Percentiles rank a stretch among this genome's conserved stretches.
Evolutionary conservation across 2,888 invertebrate genomes (phyloP).

Genomic region (Gibbula magus): DNA sequence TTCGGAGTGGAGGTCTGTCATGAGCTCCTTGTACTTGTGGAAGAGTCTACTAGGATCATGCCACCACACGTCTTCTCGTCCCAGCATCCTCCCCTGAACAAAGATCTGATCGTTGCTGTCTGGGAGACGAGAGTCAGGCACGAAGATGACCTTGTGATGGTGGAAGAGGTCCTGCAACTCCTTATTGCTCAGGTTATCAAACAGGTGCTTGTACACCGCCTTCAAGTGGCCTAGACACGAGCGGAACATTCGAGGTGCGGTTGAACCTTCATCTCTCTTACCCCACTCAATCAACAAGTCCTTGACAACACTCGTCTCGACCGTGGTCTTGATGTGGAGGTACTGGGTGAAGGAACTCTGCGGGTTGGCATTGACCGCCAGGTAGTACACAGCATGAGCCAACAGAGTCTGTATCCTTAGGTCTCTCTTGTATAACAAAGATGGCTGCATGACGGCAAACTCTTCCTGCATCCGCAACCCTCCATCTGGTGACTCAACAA

Average conservation of each 20-base stretch:
- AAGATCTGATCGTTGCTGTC: conserved; percentile 26
- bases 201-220: conserved; percentile 62
- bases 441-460: conserved; percentile 24
- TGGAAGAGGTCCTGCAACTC: conserved; percentile 61
- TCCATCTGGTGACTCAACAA: conserved; percentile 2
- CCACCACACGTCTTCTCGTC: conserved; percentile 67
- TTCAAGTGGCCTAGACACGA: conserved; percentile 64
- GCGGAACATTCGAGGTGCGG: conserved; percentile 51
- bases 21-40: conserved; percentile 47
- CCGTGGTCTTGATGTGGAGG: conserved; percentile 55
- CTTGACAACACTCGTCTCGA: conserved; percentile 53
- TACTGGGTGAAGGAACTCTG: conserved; percentile 56
- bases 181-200: conserved; percentile 54
- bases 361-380: conserved; percentile 39
- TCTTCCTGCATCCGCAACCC: not conserved
- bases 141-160: conserved; percentile 65
- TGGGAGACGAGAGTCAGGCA: conserved; percentile 41
- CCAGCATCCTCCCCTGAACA: conserved; percentile 57
- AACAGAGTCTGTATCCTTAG: conserved; percentile 51
- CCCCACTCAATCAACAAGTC: conserved; percentile 62
- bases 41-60: conserved; percentile 67
- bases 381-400: conserved; percentile 63
- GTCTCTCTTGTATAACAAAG: conserved; percentile 32
- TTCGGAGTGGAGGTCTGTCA: conserved; percentile 56
- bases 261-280: conserved; percentile 40